Base-by-base conservation (phyloP, 1,140 invertebrate genomes). In the Tetramorium simillimum region DNA sequence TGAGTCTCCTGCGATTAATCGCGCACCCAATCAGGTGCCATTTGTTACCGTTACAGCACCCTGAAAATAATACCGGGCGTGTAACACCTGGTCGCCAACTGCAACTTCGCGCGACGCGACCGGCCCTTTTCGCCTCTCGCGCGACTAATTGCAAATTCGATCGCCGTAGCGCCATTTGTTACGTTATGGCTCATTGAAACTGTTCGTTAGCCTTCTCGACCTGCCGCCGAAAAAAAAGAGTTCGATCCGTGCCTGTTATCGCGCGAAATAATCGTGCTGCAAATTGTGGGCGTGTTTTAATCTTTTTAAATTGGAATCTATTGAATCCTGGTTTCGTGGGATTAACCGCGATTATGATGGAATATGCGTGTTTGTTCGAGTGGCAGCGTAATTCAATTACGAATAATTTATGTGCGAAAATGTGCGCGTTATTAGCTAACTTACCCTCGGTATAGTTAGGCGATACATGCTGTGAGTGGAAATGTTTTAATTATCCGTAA, bases 11-110 rank as follows among this genome's bases (percentile, higher is more conserved):
- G 88, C 85, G 88, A 90, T 86, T 90, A 90, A 90, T 90, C 75
- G 77, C 76, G 49, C 85, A 51, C 63, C 49, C 85, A 87, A 85
- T 90, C 85, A 89, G 77, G 76, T 87, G 88, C 88, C 76, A 89
- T 89, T 89, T 81, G 82, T 89, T 88, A 89, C 80, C 58, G 65
- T 65, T 49, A 56, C 87, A 70, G 33, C 69, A n/a, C 37, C 49
- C 70, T 63, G 88, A 89, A 89, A 90, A 90, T 90, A 90, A 84
- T 90, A 86, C 58, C 63, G 53, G 16, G 21, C 88, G 70, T 65
- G 88, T 82, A 90, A 90, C 88, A 90, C 88, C 88, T 90, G 88
- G 87, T 89, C 88, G 87, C 88, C 63, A 53, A 86, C 84, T 89
- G 70, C 43, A 67, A 89, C 88, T 90, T 89, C 62, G 69, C 78